phyloP scores from a whole-genome alignment of 2,888 invertebrate species.

The Drosophila leonis region DNA sequence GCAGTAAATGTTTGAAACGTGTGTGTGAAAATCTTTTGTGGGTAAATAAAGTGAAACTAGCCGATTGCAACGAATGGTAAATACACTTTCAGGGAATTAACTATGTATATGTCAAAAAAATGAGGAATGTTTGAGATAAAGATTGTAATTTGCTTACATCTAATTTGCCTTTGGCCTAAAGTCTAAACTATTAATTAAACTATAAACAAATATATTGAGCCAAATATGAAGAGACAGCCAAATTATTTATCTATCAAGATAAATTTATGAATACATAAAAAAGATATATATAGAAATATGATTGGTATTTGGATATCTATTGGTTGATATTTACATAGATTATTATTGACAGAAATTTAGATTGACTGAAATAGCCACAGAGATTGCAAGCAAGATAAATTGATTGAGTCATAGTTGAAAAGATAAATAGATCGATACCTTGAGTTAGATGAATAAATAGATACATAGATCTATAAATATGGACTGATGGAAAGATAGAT shows the following conservation, averaged over 20 bases:
- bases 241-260: background rate
- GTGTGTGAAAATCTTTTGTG: conserved; percentile 2
- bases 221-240: background rate
- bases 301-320: background rate
- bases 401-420: background rate
- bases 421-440: background rate
- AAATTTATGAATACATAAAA: background rate
- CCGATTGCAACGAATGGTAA: background rate
- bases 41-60: background rate
- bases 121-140: background rate
- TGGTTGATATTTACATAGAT: conserved; percentile 1
- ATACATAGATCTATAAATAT: background rate
- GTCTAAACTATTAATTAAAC: too few species aligned
- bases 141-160: too few species aligned
- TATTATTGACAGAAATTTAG: background rate
- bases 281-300: background rate
- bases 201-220: too few species aligned
- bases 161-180: too few species aligned
- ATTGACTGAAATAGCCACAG: background rate
- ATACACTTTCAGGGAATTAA: conserved; percentile 8
- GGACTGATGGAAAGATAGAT: background rate
- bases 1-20: conserved; percentile 26
- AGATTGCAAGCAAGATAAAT: background rate
- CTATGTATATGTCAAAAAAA: background rate
- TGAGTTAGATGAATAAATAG: background rate